These are phyloP conservation scores for Saccostrea echinata DNA, from an alignment of 1,140 invertebrate genomes.

Conservation along the genomic window DNA sequence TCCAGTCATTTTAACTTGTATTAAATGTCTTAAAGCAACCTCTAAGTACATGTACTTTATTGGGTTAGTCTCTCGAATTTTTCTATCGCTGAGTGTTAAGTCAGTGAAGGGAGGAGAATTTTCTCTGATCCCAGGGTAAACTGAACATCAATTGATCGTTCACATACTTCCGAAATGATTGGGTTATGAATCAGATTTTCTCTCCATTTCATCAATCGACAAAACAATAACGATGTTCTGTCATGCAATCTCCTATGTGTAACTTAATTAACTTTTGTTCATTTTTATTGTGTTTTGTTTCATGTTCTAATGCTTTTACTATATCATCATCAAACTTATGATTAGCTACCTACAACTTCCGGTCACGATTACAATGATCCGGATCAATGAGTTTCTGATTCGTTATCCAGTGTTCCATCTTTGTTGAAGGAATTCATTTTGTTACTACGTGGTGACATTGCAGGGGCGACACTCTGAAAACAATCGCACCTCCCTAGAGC, in stretches of 20 bases:
- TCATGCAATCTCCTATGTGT: slow-evolving; percentile 24
- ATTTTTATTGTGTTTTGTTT: slow-evolving; percentile 17
- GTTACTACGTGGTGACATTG: background rate
- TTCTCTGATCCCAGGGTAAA: background rate
- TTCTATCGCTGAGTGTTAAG: no score
- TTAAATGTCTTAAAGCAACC: no score
- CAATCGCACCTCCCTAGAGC: background rate
- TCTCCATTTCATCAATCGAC: slow-evolving; percentile 8
- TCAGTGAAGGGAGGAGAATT: background rate
- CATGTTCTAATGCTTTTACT: slow-evolving; percentile 1
- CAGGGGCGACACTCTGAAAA: background rate
- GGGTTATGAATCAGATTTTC: background rate
- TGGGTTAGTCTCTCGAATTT: no score
- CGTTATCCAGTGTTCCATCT: background rate
- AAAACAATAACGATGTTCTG: background rate
- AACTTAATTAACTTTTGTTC: slow-evolving; percentile 25
- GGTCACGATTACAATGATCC: background rate
- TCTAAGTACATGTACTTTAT: no score
- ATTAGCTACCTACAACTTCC: slow-evolving; percentile 31
- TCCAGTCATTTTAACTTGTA: no score
- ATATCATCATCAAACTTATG: slow-evolving; percentile 7
- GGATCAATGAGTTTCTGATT: background rate
- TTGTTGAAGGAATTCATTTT: background rate
- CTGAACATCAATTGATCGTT: background rate
- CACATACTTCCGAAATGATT: slow-evolving; percentile 10